Conservation (phyloP, 2,113 vertebrate genomes). For the Menura novaehollandiae region DNA sequence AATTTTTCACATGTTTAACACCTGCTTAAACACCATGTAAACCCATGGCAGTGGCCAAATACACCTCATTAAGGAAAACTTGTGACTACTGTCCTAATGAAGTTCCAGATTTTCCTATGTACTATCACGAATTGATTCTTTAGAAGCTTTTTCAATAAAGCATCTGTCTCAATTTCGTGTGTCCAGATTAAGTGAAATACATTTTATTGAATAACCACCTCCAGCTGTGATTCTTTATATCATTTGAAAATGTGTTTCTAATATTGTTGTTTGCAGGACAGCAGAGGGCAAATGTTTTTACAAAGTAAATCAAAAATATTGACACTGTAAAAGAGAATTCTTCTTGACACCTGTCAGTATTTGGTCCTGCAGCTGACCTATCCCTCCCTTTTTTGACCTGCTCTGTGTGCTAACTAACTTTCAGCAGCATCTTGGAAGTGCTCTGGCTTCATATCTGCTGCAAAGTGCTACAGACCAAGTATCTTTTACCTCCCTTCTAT, state of each 20-base stretch:
- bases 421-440: not conserved
- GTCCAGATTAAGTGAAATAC: not conserved
- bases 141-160: not conserved
- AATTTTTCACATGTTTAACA: constrained; percentile 5
- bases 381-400: not conserved
- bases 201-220: not conserved
- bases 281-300: not conserved
- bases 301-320: not conserved
- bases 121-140: not conserved
- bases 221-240: not conserved
- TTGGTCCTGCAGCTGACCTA: not conserved
- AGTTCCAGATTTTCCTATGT: not conserved
- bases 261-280: not conserved
- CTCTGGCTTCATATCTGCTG: not conserved
- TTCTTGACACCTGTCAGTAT: not conserved
- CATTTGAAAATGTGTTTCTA: not conserved
- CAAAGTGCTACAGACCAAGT: not conserved
- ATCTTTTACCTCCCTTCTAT: not conserved
- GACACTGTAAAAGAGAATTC: not conserved
- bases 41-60: not conserved
- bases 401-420: not conserved
- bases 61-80: not conserved
- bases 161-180: not conserved
- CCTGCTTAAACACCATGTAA: not conserved
- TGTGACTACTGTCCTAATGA: not conserved